A percentile compares a stretch with the other conserved stretches of the same genome.
Conservation (phyloP, 2,797 vertebrate genomes). For the Bucorvus abyssinicus region DNA sequence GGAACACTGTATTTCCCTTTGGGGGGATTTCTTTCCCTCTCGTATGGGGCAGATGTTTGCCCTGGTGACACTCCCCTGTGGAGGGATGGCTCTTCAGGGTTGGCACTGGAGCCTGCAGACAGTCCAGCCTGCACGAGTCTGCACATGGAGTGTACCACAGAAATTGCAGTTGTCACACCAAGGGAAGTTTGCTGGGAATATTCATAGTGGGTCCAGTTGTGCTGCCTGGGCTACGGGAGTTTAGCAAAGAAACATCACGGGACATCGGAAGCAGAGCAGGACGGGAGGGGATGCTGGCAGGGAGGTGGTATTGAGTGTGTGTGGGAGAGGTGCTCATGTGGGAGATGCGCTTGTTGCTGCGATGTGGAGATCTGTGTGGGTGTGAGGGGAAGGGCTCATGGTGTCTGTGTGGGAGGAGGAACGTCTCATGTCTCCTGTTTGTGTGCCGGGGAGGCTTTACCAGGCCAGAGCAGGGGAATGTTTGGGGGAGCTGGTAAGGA, state of each 20-base stretch:
- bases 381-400: background rate
- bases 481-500: background rate
- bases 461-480: too few species aligned
- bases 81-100: background rate
- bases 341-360: background rate
- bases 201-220: background rate
- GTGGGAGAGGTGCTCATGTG: accelerated
- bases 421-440: background rate
- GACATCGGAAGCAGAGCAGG: background rate
- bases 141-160: accelerated
- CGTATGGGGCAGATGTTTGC: background rate
- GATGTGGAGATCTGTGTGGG: accelerated
- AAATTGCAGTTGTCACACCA: background rate
- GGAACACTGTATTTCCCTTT: background rate
- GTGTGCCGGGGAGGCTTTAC: background rate
- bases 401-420: accelerated
- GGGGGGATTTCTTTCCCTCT: background rate
- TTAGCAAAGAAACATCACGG: background rate
- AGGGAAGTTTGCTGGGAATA: background rate
- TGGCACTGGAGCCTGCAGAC: background rate
- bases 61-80: background rate
- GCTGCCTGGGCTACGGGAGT: background rate
- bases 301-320: background rate
- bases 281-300: background rate
- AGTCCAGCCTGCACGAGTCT: too few species aligned